Conservation (phyloP, 1,140 invertebrate genomes). For the Gryon sp. region DNA sequence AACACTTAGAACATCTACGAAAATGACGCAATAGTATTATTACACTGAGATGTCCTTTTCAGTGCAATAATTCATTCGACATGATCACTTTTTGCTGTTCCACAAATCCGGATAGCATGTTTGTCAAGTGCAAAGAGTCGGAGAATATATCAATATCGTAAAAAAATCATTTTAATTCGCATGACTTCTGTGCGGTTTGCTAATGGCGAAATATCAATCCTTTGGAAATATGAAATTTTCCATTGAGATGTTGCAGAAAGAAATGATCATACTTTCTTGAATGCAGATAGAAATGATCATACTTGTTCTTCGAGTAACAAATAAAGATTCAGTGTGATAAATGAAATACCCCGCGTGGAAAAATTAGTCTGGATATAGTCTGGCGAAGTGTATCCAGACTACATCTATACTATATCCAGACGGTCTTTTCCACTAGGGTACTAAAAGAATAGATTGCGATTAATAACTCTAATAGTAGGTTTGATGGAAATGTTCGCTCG, state of each 20-base stretch:
- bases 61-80: conserved; percentile 22
- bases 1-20: not conserved
- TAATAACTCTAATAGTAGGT: no score
- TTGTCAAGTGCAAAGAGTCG: conserved; percentile 15
- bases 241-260: not conserved
- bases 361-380: no score
- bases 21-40: conserved; percentile 14
- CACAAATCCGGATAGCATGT: conserved; percentile 16
- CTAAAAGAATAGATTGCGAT: conserved; percentile 21
- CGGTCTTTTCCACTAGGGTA: no score
- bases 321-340: conserved; percentile 47
- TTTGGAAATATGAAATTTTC: conserved; percentile 9
- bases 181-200: not conserved
- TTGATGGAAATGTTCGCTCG: no score
- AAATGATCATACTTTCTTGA: no score
- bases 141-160: conserved; percentile 11
- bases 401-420: no score
- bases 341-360: conserved; percentile 45
- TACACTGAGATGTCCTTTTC: conserved; percentile 20
- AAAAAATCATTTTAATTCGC: conserved; percentile 29
- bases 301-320: not conserved
- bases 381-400: no score
- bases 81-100: conserved; percentile 17
- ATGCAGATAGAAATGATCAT: no score
- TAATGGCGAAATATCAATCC: conserved; percentile 30